Evolutionary conservation across 2,888 invertebrate genomes (phyloP), one percentile per base, ranked within the genome.

Genomic region (Zootermopsis nevadensis): DNA sequence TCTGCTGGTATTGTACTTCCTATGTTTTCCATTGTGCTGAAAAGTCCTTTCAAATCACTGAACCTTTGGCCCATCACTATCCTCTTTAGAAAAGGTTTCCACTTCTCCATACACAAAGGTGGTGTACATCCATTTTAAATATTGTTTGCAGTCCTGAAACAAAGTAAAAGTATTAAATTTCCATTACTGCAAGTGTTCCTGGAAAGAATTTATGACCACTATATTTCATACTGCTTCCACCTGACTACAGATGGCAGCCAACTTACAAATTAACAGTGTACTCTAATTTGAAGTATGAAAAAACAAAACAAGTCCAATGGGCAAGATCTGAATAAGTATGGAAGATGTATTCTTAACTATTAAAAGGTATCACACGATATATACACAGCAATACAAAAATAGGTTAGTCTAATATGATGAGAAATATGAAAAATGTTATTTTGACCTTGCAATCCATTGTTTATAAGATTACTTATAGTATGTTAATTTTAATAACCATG

Each of bases 31-130:
- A 87, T 87, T 83, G 84, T 86, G 83, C 86, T 85, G 84, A 86
- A 86, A 77, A 86, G 84, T 82, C 86, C 86, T 86, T 85, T 86
- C 76, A 87, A 85, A 79, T 87, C 86, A 83, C 87, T 87, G 66
- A 87, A 85, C 83, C 86, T 87, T 84, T 87, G 87, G 86, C 87
- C 87, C 87, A 87, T 85, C 82, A 84, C 85, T 53, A 74, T 83
- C 69, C 69, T 53, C 67, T 31, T 79, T 48, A 67, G 69, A 79
- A 66, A 67, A 67, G 48, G 66, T 22, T n/a, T 67, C 38, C 60
- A 69, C 24, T 77, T 42, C 60, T 35, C 69, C 69, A 60, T 79
- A 53, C 19, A 42, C 42, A 30, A 27, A 60, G 69, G 19, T 69
- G 1, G 31, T 35, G 27, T 15, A 35, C 30, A 24, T 80, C 69